phyloP scores from a whole-genome alignment of 2,888 invertebrate genomes.

The Cheilosia vernalis region DNA sequence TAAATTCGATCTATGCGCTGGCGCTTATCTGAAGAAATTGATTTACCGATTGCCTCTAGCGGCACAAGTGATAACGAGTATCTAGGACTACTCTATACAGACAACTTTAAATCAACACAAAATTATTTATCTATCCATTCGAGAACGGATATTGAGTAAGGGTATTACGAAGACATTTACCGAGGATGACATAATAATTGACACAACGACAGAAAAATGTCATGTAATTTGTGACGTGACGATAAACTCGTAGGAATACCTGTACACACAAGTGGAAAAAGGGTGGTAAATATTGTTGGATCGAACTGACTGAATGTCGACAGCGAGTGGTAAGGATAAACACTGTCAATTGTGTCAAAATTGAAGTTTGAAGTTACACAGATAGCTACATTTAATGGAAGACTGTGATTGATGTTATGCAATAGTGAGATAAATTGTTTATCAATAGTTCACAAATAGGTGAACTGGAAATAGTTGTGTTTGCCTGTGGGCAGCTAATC shows the following conservation, averaged over 20 bases:
- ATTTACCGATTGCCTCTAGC: constrained; percentile 37
- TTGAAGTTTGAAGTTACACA: constrained; percentile 13
- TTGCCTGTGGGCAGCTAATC: no score
- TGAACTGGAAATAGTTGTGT: not conserved
- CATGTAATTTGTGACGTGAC: constrained; percentile 54
- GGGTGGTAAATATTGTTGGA: constrained; percentile 9
- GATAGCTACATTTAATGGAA: not conserved
- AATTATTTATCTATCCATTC: constrained; percentile 3
- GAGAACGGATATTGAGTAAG: not conserved
- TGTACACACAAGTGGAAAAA: not conserved
- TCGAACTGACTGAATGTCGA: constrained; percentile 29
- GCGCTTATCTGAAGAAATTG: constrained; percentile 58
- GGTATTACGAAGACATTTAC: constrained; percentile 34
- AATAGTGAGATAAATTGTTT: constrained; percentile 20
- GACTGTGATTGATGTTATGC: constrained; percentile 19
- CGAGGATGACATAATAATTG: constrained; percentile 57
- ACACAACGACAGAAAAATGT: constrained; percentile 53
- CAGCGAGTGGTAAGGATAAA: constrained; percentile 21
- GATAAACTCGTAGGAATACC: not conserved
- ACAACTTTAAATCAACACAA: constrained; percentile 4
- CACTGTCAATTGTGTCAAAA: constrained; percentile 44
- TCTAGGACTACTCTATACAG: constrained; percentile 4
- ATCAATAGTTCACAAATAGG: not conserved
- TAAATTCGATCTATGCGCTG: constrained; percentile 55
- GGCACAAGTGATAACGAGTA: constrained; percentile 5